Base-by-base conservation (phyloP, 2,113 vertebrate species). In the Zosterops lateralis region DNA sequence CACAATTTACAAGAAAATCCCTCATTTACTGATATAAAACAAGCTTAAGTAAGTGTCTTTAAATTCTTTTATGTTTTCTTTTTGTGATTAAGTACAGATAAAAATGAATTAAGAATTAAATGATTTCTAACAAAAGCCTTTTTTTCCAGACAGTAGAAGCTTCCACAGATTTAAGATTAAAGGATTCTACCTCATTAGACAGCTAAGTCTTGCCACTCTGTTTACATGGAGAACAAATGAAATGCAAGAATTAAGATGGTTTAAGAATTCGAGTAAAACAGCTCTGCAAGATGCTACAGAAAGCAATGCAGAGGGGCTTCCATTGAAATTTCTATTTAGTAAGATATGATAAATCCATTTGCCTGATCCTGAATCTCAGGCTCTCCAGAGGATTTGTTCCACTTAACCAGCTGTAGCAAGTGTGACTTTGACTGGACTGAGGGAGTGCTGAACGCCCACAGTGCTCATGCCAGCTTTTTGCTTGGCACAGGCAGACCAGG, bases 171-270 rank as follows among this genome's bases (percentile, higher is more conserved):
- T 78, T 77, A 87, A 21, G 47, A 95, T 71, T 47, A 95, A 95
- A 31, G 64, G 65, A 90, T 94, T 95, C 90, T 68, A 78, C 45
- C 61, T 94, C 85, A 95, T 96, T 93, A 95, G 42, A 67, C 4
- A 1, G 72, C 72, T 95, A 88, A 91, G 26, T 57, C 60, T 77
- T 77, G 48, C 45, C 85, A 95, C 86, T 96, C 90, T 96, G 65
- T 96, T 95, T 94, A 93, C 53, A 89, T 1, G 8, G 68, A 90
- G 32, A 80, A 91, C 60, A 97, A 91, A 87, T 56, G 15, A 81
- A 95, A 93, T 61, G 34, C 20, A 79, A 36, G 66, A 89, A 82
- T 83, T 91, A 88, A 61, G 48, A 75, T 61, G 31, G 34, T 71
- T 92, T 94, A 86, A 86, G 84, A 88, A 90, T 84, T 93, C 56